Percentiles rank a stretch among this genome's conserved stretches.
These are phyloP conservation scores for Dendropsophus ebraccatus DNA, from an alignment of 2,113 vertebrate genomes.

Conservation along the genomic window DNA sequence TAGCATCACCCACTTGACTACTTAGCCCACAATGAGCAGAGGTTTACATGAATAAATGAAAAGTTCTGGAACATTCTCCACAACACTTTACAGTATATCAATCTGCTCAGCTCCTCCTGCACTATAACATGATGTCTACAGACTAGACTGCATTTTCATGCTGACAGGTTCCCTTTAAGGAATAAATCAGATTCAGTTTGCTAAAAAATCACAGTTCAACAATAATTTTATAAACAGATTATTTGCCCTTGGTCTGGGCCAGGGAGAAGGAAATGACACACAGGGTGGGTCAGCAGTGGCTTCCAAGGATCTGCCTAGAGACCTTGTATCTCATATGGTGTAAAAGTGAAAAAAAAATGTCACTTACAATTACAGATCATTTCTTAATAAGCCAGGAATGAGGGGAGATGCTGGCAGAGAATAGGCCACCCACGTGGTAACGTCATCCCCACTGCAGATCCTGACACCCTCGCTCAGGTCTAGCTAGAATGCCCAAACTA, in stretches of 20 bases:
- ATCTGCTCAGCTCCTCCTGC: too few species aligned
- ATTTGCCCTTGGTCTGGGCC: neutral
- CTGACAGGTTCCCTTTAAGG: too few species aligned
- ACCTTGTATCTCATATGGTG: neutral
- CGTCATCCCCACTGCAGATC: neutral
- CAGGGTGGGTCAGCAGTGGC: neutral
- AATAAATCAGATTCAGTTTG: neutral
- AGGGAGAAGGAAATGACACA: constrained; percentile 21
- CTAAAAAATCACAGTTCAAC: neutral
- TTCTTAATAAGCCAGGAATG: neutral
- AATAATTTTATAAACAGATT: neutral
- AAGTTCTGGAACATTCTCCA: too few species aligned
- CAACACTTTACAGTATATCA: too few species aligned
- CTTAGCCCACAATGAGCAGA: too few species aligned
- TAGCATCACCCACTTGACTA: too few species aligned
- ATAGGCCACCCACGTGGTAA: neutral
- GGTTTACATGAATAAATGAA: too few species aligned
- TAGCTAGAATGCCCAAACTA: neutral
- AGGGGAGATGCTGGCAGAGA: neutral
- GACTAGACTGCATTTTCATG: too few species aligned
- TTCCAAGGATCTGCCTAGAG: neutral
- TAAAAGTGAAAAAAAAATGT: neutral
- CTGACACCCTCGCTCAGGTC: neutral
- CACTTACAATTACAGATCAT: neutral
- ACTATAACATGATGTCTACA: too few species aligned